Conservation (phyloP, 1,140 invertebrate genomes). For the Drosophila rhopaloa region DNA sequence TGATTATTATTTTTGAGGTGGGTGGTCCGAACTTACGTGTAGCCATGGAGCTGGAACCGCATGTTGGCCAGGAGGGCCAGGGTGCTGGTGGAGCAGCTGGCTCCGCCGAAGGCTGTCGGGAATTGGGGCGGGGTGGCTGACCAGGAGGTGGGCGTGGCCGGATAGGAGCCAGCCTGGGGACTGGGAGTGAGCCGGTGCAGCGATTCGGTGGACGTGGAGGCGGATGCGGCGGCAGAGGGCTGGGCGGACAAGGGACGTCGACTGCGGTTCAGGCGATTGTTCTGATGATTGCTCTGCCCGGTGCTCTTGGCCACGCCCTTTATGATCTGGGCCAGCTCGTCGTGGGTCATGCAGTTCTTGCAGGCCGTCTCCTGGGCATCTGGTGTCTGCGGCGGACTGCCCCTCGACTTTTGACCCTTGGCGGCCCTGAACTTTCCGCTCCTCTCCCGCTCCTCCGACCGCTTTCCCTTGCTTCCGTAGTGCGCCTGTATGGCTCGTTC, state of each 20-base stretch:
- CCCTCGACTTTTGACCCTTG: slow-evolving; percentile 54
- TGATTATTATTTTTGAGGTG: neutral
- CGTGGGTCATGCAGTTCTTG: slow-evolving; percentile 69
- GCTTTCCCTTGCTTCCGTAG: slow-evolving; percentile 40
- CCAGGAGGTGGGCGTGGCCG: slow-evolving; percentile 71
- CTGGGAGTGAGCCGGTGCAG: slow-evolving; percentile 39
- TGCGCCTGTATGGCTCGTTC: slow-evolving; percentile 67
- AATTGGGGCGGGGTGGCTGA: slow-evolving; percentile 63
- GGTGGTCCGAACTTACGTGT: slow-evolving; percentile 60
- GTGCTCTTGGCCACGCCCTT: slow-evolving; percentile 45
- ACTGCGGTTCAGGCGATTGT: slow-evolving; percentile 6
- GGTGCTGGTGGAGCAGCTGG: slow-evolving; percentile 47
- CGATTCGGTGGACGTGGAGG: slow-evolving; percentile 65
- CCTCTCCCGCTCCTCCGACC: slow-evolving; percentile 13
- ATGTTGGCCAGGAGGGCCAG: slow-evolving; percentile 49
- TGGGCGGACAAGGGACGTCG: slow-evolving; percentile 30
- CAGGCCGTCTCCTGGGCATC: slow-evolving; percentile 6
- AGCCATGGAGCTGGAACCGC: slow-evolving; percentile 57
- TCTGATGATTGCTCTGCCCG: slow-evolving; percentile 2
- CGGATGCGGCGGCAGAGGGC: slow-evolving; percentile 39
- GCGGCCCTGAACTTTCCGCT: slow-evolving; percentile 27
- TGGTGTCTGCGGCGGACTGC: slow-evolving; percentile 1
- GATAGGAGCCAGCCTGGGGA: slow-evolving; percentile 50
- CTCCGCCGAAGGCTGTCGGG: slow-evolving; percentile 25
- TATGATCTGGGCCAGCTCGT: slow-evolving; percentile 76